Evolutionary conservation across 2,888 invertebrate species (phyloP).

Genomic region (Endotricha flammealis): DNA sequence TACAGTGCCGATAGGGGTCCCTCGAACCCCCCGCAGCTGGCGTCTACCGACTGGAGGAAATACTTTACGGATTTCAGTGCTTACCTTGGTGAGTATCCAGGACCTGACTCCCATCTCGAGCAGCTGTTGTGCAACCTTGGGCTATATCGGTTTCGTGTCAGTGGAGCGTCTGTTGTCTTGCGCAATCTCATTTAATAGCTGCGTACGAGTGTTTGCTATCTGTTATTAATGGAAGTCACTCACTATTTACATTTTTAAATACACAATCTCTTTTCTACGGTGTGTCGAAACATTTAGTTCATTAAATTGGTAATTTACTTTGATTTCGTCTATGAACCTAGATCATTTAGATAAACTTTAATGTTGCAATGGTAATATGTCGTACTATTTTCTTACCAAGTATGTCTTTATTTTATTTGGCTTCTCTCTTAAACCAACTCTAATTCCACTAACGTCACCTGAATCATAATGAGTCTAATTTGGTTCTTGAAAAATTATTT

Average conservation of each 20-base stretch:
- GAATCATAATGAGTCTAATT: too few species aligned
- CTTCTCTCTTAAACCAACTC: too few species aligned
- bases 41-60: constrained; percentile 63
- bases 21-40: constrained; percentile 52
- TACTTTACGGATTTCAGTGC: constrained; percentile 74
- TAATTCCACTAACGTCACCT: too few species aligned
- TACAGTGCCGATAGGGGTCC: constrained; percentile 68
- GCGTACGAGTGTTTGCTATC: constrained; percentile 21
- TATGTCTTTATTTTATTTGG: too few species aligned
- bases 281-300: too few species aligned
- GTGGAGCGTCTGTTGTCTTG: constrained; percentile 60
- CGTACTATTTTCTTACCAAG: too few species aligned
- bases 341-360: too few species aligned
- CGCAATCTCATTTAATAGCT: constrained; percentile 48
- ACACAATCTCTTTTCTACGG: too few species aligned
- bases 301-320: too few species aligned
- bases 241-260: background rate
- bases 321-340: too few species aligned
- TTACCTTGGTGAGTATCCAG: constrained; percentile 67
- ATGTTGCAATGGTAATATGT: too few species aligned
- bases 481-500: too few species aligned
- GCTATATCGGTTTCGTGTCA: constrained; percentile 69
- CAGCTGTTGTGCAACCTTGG: constrained; percentile 64
- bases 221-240: constrained; percentile 11
- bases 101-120: constrained; percentile 38